Evolutionary conservation across 2,113 vertebrate species (phyloP), one percentile per base, ranked within the genome.

Genomic region (Xenopus laevis): DNA sequence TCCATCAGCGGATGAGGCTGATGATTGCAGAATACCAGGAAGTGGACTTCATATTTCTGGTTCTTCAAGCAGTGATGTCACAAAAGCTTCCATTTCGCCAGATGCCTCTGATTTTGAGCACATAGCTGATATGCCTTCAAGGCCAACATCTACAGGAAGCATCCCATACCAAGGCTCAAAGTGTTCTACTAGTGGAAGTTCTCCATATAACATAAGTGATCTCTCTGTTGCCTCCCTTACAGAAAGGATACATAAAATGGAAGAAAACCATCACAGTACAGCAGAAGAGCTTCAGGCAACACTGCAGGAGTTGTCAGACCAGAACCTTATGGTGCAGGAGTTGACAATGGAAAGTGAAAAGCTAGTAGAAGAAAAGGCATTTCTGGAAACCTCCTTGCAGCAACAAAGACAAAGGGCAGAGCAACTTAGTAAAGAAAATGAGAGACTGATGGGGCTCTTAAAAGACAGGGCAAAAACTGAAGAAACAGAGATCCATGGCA

Each of bases 301-400:
- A 1, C 63, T 99, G 57, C 96, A 99, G 76, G 97, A 99, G 79
- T 82, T 99, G 8, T 92, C 95, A 0, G 97, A 99, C 83, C 97
- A 98, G 84, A 95, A 99, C 81, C 96, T 98, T 74, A 91, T 98
- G 85, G 93, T 98, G 16, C 95, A 96, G 84, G 96, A 98, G 79
- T 82, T 99, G 80, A 97, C 96, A 0, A 84, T 93, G 0, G 96
- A 99, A 80, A 99, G 97, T 0, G 96, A 98, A 86, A 95, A 95
- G 17, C 85, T 99, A 44, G 85, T 84, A 0, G 93, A 95, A 12
- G 95, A 98, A 81, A 97, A 96, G 78, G 87, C 91, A 16, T 88
- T 96, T 23, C 80, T 99, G 79, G 95, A 98, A 83, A 90, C 90
- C 0, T 97, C 96, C 1, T 92, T 98, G 64, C 92, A 87, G 66